Evolutionary conservation across 2,888 invertebrate species (phyloP).

Genomic region (Trachelus iudaicus): DNA sequence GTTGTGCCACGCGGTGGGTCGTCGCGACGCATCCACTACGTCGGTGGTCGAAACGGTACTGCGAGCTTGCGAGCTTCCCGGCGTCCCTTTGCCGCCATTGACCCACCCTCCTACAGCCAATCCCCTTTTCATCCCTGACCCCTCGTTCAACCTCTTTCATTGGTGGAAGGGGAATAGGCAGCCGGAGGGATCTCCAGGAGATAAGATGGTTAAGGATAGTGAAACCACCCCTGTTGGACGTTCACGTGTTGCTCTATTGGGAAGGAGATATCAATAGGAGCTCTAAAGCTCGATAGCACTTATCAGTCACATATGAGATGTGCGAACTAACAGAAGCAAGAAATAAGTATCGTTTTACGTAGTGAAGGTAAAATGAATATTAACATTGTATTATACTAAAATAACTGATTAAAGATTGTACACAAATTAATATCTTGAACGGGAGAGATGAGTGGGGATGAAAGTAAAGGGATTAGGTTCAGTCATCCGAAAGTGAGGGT

Average conservation of each 20-base stretch:
- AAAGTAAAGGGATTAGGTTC: neutral
- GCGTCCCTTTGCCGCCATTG: constrained; percentile 56
- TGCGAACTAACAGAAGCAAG: neutral
- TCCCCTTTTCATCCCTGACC: constrained; percentile 22
- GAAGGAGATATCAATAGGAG: neutral
- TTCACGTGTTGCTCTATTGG: constrained; percentile 18
- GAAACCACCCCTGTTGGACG: neutral
- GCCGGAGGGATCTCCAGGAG: neutral
- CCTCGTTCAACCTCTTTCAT: neutral
- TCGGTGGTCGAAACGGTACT: constrained; percentile 60
- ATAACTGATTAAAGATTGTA: neutral
- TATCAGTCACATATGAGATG: neutral
- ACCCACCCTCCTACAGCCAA: constrained; percentile 48
- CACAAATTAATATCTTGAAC: neutral
- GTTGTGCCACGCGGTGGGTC: constrained; percentile 14
- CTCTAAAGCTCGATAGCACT: neutral
- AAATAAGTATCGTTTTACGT: neutral
- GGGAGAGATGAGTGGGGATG: neutral
- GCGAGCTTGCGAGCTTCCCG: constrained; percentile 47
- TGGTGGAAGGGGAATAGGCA: neutral
- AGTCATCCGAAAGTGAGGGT: neutral
- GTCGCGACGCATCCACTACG: constrained; percentile 38
- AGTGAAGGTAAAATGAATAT: neutral
- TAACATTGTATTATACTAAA: neutral
- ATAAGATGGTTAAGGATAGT: neutral